Conservation (phyloP, 1,140 invertebrate species). For the Aphelinus atriplicis region DNA sequence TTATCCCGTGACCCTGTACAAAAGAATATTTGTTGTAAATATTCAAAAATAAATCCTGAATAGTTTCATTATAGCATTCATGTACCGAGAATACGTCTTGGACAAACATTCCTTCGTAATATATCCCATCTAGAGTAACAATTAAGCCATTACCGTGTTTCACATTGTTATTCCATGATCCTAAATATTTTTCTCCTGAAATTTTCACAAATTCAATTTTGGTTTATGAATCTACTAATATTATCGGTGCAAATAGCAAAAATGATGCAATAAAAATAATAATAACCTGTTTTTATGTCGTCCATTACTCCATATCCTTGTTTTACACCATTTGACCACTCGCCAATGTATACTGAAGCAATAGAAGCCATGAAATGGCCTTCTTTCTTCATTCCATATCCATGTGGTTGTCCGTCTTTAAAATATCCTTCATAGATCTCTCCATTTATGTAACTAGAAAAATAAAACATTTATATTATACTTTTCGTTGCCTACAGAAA, state of each 20-base stretch:
- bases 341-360: constrained; percentile 85
- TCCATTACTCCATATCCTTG: constrained; percentile 90
- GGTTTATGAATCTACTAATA: background rate
- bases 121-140: constrained; percentile 88
- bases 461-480: constrained; percentile 28
- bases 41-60: background rate
- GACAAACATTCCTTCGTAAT: constrained; percentile 87
- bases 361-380: constrained; percentile 79
- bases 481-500: constrained; percentile 3
- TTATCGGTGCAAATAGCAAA: no score
- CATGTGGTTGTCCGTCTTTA: constrained; percentile 83
- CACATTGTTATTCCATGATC: constrained; percentile 84
- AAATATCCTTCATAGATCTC: constrained; percentile 88
- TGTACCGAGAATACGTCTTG: constrained; percentile 79
- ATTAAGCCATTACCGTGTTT: constrained; percentile 84
- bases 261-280: background rate
- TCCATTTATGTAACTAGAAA: constrained; percentile 70
- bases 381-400: constrained; percentile 83
- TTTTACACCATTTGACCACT: constrained; percentile 80
- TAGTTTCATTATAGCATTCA: constrained; percentile 40
- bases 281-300: constrained; percentile 75
- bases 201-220: constrained; percentile 32
- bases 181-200: constrained; percentile 87
- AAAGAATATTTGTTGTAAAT: background rate
- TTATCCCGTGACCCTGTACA: constrained; percentile 80